phyloP scores from a whole-genome alignment of 1,140 invertebrate genomes.

The Caenorhabditis tropicalis region DNA sequence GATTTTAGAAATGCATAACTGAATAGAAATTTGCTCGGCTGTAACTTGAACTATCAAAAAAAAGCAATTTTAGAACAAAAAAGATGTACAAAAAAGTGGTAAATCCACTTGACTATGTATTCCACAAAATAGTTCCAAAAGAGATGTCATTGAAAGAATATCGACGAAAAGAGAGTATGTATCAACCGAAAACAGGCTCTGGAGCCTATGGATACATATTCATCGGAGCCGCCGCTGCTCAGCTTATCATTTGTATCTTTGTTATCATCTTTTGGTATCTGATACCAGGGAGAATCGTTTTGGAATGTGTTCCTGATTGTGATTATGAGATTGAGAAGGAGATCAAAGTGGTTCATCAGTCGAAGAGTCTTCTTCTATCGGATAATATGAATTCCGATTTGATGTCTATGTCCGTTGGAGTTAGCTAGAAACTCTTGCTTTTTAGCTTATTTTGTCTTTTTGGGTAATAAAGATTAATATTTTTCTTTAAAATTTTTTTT shows the following conservation, averaged over 20 bases:
- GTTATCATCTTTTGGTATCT: neutral
- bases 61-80: neutral
- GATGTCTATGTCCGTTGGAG: neutral
- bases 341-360: neutral
- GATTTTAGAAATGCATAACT: too few species aligned
- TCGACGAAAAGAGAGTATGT: neutral
- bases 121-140: neutral
- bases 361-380: slow-evolving; percentile 14
- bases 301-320: neutral
- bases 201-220: too few species aligned
- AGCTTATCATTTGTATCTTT: neutral
- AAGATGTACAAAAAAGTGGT: neutral
- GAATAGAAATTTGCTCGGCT: too few species aligned
- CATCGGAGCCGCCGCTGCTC: neutral
- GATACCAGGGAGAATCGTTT: neutral
- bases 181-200: neutral
- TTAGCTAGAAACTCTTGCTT: too few species aligned
- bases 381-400: slow-evolving; percentile 24
- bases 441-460: too few species aligned
- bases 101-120: neutral
- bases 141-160: neutral
- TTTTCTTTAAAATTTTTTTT: too few species aligned
- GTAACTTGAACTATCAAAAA: too few species aligned
- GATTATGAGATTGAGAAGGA: neutral
- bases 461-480: too few species aligned